Base-by-base conservation (phyloP, 2,888 invertebrate species). In the Tenthredo amoena region DNA sequence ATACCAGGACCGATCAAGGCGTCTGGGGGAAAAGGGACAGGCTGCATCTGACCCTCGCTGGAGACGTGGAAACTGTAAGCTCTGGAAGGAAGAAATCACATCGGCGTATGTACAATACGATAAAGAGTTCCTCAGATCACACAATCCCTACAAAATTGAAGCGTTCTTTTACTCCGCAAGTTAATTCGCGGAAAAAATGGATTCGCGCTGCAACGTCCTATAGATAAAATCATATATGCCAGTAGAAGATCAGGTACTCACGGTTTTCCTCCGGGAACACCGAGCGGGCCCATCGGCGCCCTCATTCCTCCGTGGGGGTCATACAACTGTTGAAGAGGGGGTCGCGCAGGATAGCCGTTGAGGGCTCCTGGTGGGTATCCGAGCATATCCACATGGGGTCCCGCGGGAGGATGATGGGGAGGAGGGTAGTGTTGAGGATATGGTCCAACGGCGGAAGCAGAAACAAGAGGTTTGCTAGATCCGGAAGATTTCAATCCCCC, bases 41-140 rank as follows among this genome's bases (percentile, higher is more conserved):
- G 99, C 94, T 97, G 97, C 95, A 98, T 96, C 92, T 97, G 97
- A 43, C 97, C 97, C 91, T 98, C 98, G 87, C 97, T 97, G 87
- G 97, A 97, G 91, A 98, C 98, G 94, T 98, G 98, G 95, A 98
- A 98, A 89, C 98, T 98, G 94, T 99, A 99, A 7, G 98, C 98
- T 88, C 98, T 98, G 95, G 21, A 96, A 95, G 88, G 88, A 88
- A n/a, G 40, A 26, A n/a, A 58, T 21, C 65, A 43, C 15, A 47
- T 47, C 12, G 15, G 3, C 12, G 47, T 15, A 47, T 15, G 47
- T 15, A 47, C 47, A 3, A 47, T 15, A 47, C 12, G 47, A 47
- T 47, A 15, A 15, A 47, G 15, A 47, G 47, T 47, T 47, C 47
- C 40, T 72, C 7, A 26, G n/a, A 81, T 86, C 85, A n/a, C 4